Conservation (phyloP, 2,888 invertebrate species). For the Diloba caeruleocephala region DNA sequence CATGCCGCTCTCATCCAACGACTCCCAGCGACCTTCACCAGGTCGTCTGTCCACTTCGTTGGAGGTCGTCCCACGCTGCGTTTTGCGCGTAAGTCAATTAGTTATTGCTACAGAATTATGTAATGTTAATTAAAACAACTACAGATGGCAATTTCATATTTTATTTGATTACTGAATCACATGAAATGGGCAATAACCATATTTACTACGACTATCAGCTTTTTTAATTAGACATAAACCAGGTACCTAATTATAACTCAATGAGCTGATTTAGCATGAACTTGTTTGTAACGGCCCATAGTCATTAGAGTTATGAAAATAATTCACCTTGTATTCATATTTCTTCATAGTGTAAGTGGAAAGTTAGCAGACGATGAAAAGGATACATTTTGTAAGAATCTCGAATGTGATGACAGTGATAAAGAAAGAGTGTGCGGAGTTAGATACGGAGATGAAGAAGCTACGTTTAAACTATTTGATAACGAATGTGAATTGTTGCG, state of each 20-base stretch:
- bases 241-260: background rate
- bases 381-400: conserved; percentile 61
- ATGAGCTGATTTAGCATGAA: background rate
- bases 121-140: no score
- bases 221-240: conserved; percentile 28
- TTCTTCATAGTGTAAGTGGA: conserved; percentile 18
- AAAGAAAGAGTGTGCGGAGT: conserved; percentile 68
- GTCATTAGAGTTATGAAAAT: conserved; percentile 21
- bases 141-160: conserved; percentile 7
- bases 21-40: no score
- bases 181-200: conserved; percentile 22
- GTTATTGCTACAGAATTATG: no score
- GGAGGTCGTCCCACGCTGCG: no score
- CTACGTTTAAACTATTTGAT: conserved; percentile 66
- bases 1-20: no score
- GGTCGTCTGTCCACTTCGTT: no score
- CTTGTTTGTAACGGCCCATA: conserved; percentile 4
- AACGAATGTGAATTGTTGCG: conserved; percentile 73
- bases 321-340: conserved; percentile 21
- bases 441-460: conserved; percentile 58
- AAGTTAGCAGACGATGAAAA: conserved; percentile 46
- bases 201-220: conserved; percentile 1
- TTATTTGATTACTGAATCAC: conserved; percentile 3
- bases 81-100: no score
- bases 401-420: conserved; percentile 58